phyloP scores from a whole-genome alignment of 64 coral and sea anemone genomes.

The Anthopleura sola region DNA sequence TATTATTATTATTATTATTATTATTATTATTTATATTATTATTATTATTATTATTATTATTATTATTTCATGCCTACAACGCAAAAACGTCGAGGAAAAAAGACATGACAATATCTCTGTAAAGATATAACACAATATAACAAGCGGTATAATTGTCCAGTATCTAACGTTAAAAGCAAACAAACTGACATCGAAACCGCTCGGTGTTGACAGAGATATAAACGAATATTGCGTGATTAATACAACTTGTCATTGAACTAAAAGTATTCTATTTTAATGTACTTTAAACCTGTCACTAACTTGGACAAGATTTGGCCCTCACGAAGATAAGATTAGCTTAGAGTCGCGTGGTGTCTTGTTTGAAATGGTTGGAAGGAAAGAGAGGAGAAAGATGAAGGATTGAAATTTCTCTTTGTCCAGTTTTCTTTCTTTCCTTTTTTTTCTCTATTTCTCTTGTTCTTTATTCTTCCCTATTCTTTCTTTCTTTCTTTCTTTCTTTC shows the following conservation, averaged over 20 bases:
- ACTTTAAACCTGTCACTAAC: neutral
- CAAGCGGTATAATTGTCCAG: neutral
- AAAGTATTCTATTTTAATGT: neutral
- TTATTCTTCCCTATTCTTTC: neutral
- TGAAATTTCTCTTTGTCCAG: neutral
- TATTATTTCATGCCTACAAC: no score
- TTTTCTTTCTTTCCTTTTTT: neutral
- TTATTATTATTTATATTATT: no score
- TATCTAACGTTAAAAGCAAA: neutral
- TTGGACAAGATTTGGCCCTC: neutral
- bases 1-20: no score
- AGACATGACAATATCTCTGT: no score
- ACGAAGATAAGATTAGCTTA: neutral
- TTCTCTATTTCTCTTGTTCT: neutral
- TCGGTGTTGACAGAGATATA: neutral
- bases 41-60: no score
- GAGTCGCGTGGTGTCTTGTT: neutral
- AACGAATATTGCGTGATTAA: neutral
- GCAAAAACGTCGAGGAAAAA: no score
- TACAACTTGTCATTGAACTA: neutral
- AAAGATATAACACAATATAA: neutral
- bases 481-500: neutral
- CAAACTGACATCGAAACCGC: neutral
- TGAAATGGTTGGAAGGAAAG: neutral
- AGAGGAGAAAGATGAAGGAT: neutral